These are phyloP conservation scores for Zaprionus vittiger DNA, from an alignment of 1,140 invertebrate species.

Conservation along the genomic window DNA sequence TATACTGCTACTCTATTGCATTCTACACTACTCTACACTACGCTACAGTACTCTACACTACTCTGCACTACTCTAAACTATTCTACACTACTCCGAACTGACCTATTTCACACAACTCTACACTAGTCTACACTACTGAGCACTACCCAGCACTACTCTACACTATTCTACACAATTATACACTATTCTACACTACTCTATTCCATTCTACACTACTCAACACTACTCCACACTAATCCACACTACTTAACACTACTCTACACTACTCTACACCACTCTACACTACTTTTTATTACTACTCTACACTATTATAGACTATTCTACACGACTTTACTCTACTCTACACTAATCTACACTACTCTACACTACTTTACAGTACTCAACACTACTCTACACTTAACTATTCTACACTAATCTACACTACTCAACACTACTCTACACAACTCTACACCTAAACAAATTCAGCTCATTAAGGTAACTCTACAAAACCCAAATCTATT, in stretches of 20 bases:
- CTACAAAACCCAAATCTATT: not conserved
- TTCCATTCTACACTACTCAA: not conserved
- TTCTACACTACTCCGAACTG: not conserved
- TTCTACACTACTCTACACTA: not conserved
- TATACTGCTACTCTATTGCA: not conserved
- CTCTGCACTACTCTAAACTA: not conserved
- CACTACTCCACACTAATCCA: not conserved
- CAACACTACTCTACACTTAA: not conserved
- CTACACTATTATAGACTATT: too few relatives aligned
- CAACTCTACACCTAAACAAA: not conserved
- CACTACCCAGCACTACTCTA: not conserved
- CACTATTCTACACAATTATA: not conserved
- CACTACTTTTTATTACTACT: not conserved
- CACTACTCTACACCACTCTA: not conserved
- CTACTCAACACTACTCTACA: not conserved
- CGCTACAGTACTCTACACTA: not conserved
- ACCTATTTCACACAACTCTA: not conserved
- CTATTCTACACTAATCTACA: too few relatives aligned
- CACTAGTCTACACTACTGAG: not conserved
- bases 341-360: not conserved
- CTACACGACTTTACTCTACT: not conserved
- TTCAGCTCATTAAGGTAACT: too few relatives aligned
- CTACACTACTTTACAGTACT: not conserved
- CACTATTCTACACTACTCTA: not conserved
- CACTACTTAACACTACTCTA: not conserved